Percentiles rank a stretch among this genome's conserved stretches.
phyloP scores from a whole-genome alignment of 2,888 invertebrate genomes.

The Hermaeophaga mercurialis region DNA sequence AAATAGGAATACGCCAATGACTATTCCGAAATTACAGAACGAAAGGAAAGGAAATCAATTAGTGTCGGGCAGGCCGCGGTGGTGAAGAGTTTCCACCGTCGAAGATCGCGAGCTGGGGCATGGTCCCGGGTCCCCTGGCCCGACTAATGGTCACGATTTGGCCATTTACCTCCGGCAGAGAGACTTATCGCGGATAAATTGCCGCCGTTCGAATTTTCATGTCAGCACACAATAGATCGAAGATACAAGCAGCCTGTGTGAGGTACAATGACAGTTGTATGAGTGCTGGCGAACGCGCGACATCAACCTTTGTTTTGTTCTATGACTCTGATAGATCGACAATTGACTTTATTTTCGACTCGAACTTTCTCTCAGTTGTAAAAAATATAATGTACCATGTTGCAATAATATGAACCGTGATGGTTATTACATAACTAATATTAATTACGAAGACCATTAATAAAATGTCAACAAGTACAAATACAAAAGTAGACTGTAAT shows the following conservation, averaged over 20 bases:
- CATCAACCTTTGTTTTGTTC: conserved; percentile 19
- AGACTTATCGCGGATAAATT: conserved; percentile 63
- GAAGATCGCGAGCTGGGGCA: conserved; percentile 25
- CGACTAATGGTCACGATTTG: conserved; percentile 65
- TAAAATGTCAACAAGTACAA: no score
- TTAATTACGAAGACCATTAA: no score
- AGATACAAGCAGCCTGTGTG: conserved; percentile 53
- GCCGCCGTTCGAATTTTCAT: conserved; percentile 63
- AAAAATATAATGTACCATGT: no score
- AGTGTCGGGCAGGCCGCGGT: conserved; percentile 16
- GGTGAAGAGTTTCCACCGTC: conserved; percentile 33
- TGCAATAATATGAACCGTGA: no score
- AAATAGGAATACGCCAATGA: not conserved
- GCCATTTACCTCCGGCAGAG: conserved; percentile 67
- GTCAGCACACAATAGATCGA: conserved; percentile 58
- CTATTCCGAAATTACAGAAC: conserved; percentile 35
- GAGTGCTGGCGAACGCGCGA: conserved; percentile 40
- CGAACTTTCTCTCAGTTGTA: conserved; percentile 18
- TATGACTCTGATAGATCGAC: conserved; percentile 35
- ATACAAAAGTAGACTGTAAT: no score
- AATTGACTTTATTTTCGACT: conserved; percentile 12
- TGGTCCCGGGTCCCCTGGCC: conserved; percentile 42
- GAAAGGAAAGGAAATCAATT: conserved; percentile 42
- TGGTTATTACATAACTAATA: no score
- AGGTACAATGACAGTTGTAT: conserved; percentile 57